phyloP scores from a whole-genome alignment of 2,113 vertebrate genomes.

The Sarotherodon lohbergeri region DNA sequence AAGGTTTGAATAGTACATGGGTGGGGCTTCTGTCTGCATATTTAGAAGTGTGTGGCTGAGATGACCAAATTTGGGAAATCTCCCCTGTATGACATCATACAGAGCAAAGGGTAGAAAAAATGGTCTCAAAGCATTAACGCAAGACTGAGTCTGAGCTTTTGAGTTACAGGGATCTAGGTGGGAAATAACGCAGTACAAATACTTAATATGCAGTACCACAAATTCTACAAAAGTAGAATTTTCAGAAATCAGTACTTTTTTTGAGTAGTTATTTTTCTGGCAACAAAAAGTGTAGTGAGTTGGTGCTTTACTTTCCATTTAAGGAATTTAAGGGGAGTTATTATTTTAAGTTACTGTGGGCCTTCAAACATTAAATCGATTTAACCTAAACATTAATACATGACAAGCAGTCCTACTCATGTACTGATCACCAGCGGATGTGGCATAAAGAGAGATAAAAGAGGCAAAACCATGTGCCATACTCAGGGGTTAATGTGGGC shows the following conservation, averaged over 20 bases:
- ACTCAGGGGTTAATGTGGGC: neutral
- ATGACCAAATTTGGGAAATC: neutral
- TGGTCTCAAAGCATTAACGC: neutral
- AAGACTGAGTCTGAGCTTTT: neutral
- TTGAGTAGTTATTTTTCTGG: neutral
- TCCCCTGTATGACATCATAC: accelerated
- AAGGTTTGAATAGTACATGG: accelerated
- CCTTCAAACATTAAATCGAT: accelerated
- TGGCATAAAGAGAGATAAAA: neutral
- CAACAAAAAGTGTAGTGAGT: neutral
- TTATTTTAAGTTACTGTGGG: neutral
- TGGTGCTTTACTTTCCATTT: accelerated
- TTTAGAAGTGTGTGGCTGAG: neutral
- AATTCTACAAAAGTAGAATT: neutral
- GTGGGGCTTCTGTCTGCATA: neutral
- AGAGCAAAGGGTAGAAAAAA: neutral
- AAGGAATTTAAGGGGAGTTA: neutral
- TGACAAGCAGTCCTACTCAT: neutral
- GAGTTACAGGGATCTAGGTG: accelerated
- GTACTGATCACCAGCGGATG: neutral
- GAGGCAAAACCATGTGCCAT: neutral
- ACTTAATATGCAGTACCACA: neutral
- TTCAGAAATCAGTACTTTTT: neutral
- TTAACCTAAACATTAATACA: neutral
- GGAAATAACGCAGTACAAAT: neutral